Evolutionary conservation across 2,113 vertebrate species (phyloP), one percentile per base, ranked within the genome.

Genomic region (Notarius lentiginosus): DNA sequence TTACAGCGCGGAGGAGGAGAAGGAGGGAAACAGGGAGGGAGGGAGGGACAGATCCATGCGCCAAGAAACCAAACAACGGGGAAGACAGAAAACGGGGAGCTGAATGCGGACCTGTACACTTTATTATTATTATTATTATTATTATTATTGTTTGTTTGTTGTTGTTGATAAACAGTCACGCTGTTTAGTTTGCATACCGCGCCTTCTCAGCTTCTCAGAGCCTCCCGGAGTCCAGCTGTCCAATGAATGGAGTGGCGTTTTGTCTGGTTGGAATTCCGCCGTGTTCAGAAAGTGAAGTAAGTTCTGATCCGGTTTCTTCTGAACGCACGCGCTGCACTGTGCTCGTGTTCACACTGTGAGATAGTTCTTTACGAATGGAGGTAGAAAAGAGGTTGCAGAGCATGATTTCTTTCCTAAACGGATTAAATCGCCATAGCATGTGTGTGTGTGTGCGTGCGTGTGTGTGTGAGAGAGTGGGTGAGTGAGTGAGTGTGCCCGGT

Each of bases 191-290:
- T 65, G 58, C 51, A 8, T n/a, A 70, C 24, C 56, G 51, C 61
- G 61, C 51, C 14, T 55, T 53, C 65, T 58, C 18, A 49, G 88
- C 65, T 83, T 77, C 82, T 73, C 84, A 56, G 88, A 84, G 90
- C 84, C 1, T 86, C 88, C 90, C 79, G 83, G 91, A 92, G 90
- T 92, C 93, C 92, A 91, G 92, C 94, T 90, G 91, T 92, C 97
- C 95, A 96, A 99, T 99, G 97, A 99, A 99, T 99, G 98, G 98
- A 96, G 97, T 99, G 95, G 96, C 97, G 85, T 99, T 99, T 94
- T 99, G 97, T 96, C 96, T 99, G 95, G 98, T 99, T 95, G 97
- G 97, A 96, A 98, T 98, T 95, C 98, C 97, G 80, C 97, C 97
- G 91, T 94, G 95, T 91, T 88, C 95, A 87, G 96, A 96, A 73